Conservation (phyloP, 2,797 vertebrate genomes). For the Halcyon smyrnensis region DNA sequence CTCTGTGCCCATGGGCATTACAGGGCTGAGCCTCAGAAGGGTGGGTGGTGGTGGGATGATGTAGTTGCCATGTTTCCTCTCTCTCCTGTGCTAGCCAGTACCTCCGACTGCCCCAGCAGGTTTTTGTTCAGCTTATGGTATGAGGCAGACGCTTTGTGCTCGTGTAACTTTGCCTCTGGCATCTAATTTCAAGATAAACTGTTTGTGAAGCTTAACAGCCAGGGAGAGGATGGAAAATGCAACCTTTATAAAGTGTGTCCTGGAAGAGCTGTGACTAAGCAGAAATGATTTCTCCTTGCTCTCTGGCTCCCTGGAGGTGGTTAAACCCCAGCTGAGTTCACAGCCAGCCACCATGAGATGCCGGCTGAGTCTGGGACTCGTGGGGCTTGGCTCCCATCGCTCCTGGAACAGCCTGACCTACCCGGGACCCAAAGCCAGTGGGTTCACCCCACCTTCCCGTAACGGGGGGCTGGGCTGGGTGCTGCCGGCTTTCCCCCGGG, state of each 20-base stretch:
- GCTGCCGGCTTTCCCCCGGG: not conserved
- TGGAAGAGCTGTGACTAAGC: constrained; percentile 53
- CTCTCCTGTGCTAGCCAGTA: not conserved
- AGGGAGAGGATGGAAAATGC: constrained; percentile 19
- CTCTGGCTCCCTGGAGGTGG: not conserved
- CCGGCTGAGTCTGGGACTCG: not conserved
- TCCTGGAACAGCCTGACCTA: not conserved
- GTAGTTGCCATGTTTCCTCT: not conserved
- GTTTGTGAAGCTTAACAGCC: constrained; percentile 50
- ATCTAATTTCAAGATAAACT: constrained; percentile 64
- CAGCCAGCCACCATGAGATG: not conserved
- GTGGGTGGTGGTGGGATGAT: not conserved
- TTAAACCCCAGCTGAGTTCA: constrained; percentile 17
- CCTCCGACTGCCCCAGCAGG: not conserved
- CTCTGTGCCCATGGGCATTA: not conserved
- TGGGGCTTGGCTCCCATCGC: not conserved
- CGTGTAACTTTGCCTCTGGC: constrained; percentile 42
- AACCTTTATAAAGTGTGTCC: constrained; percentile 23
- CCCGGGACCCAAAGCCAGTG: not conserved
- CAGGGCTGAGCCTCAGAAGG: not conserved
- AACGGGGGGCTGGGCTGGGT: not conserved
- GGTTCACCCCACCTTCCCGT: not conserved
- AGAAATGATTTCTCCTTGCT: constrained; percentile 31
- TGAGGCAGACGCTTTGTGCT: not conserved
- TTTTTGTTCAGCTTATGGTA: not conserved